Base-by-base conservation (phyloP, 2,888 invertebrate species). In the Galerucella pusilla region DNA sequence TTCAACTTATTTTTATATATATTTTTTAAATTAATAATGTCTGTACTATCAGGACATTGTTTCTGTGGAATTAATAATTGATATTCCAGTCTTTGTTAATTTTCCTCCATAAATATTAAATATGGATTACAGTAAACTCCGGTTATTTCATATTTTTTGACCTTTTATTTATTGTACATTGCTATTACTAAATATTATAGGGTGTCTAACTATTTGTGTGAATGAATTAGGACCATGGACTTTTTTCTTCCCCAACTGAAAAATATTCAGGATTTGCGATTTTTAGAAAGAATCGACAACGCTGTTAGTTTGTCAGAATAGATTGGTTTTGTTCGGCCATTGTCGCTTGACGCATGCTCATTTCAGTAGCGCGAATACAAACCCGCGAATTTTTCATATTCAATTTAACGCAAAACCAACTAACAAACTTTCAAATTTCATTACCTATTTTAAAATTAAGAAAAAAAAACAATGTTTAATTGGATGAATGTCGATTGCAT, bases 301-400 rank as follows among this genome's bases (percentile, higher is more conserved):
- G 16, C 20, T 46, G 64, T 20, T 45, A 16, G n/a, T 46, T n/a
- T 46, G 46, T 46, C 20, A 20, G 14, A n/a, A 20, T 46, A 20
- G 75, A 75, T 76, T 68, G 54, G 12, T 71, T 54, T 49, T 9
- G 52, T 63, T 78, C 80, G 79, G 78, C 74, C 74, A 46, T 76
- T 68, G 76, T 75, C 82, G 82, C 52, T 57, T 11, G 10, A 77
- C 80, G 80, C 79, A 77, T 73, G 80, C 76, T 77, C 71, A 25
- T 11, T 76, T 14, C 45, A 14, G 67, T 73, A 79, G 81, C 82
- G 82, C 80, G 78, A 80, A 80, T 74, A 52, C 67, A 73, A 77
- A 79, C 75, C 77, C 81, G 82, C 83, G 79, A 76, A 79, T 71
- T 72, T 75, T 75, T 75, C 68, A 70, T 76, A 77, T 76, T 78